Conservation (phyloP, 2,797 vertebrate species). For the Morus bassanus region DNA sequence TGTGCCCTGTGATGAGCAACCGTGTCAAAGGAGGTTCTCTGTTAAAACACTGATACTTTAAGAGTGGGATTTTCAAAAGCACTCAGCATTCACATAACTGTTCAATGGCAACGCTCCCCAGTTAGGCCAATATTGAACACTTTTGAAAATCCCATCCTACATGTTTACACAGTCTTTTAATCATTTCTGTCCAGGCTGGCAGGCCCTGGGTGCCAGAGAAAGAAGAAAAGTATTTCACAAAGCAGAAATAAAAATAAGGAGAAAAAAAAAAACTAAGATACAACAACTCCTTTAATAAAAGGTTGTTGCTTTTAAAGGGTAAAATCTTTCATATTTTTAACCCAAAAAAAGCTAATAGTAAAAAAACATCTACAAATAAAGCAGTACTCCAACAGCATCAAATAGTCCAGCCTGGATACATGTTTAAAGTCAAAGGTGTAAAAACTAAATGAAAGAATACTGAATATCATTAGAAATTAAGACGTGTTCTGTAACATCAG, state of each 20-base stretch:
- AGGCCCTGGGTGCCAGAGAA: constrained; percentile 37
- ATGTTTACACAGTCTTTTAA: constrained; percentile 67
- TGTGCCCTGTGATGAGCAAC: constrained; percentile 58
- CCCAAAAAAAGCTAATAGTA: background rate
- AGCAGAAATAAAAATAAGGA: constrained; percentile 57
- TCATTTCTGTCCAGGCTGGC: constrained; percentile 62
- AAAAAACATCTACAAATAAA: constrained; percentile 17
- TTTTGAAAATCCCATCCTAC: constrained; percentile 69
- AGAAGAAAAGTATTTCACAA: constrained; percentile 55
- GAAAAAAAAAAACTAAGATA: constrained; percentile 9
- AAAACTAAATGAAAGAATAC: constrained; percentile 49
- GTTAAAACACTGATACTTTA: constrained; percentile 67
- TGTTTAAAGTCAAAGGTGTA: background rate
- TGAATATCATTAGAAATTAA: constrained; percentile 65
- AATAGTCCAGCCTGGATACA: background rate
- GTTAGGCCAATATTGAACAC: constrained; percentile 59
- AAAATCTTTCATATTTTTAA: constrained; percentile 32
- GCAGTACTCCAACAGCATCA: background rate
- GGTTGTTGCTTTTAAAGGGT: background rate
- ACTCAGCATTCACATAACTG: constrained; percentile 58
- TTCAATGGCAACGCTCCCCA: constrained; percentile 55
- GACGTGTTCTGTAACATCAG: constrained; percentile 49
- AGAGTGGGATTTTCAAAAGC: constrained; percentile 68
- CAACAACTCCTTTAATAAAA: constrained; percentile 33
- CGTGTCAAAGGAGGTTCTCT: constrained; percentile 59